phyloP scores from a whole-genome alignment of 92 coral and sea anemone species.

The Meandrina meandrites region DNA sequence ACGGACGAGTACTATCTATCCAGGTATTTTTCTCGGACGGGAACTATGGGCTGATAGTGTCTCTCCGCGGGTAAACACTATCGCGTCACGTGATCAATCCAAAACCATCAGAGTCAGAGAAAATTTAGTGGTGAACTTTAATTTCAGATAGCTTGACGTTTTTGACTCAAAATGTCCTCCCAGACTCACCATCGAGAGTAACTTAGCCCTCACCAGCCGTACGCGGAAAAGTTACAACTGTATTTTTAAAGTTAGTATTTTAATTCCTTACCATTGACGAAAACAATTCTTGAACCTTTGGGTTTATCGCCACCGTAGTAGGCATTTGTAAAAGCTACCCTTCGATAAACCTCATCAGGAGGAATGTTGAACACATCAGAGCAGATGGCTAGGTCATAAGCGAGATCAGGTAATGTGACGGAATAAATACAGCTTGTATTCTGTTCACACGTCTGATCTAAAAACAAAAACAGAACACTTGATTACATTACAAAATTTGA shows the following conservation, averaged over 20 bases:
- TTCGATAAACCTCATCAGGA: conserved; percentile 37
- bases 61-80: too few species aligned
- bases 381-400: conserved; percentile 52
- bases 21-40: too few species aligned
- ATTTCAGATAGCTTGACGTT: too few species aligned
- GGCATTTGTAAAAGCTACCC: conserved; percentile 74
- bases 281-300: conserved; percentile 67
- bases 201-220: too few species aligned
- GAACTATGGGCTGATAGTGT: too few species aligned
- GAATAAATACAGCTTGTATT: conserved; percentile 67
- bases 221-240: neutral
- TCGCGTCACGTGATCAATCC: too few species aligned
- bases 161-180: too few species aligned
- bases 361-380: conserved; percentile 60
- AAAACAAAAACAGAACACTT: neutral
- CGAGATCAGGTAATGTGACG: conserved; percentile 24
- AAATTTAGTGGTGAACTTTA: too few species aligned
- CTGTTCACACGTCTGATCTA: conserved; percentile 77
- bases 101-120: too few species aligned
- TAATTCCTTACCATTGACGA: conserved; percentile 66
- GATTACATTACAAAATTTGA: neutral
- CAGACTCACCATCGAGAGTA: too few species aligned
- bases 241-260: neutral
- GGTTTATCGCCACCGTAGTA: conserved; percentile 75
- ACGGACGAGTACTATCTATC: too few species aligned